These are phyloP conservation scores for Chloroceryle amazona DNA, from an alignment of 2,797 vertebrate species.

Conservation along the genomic window DNA sequence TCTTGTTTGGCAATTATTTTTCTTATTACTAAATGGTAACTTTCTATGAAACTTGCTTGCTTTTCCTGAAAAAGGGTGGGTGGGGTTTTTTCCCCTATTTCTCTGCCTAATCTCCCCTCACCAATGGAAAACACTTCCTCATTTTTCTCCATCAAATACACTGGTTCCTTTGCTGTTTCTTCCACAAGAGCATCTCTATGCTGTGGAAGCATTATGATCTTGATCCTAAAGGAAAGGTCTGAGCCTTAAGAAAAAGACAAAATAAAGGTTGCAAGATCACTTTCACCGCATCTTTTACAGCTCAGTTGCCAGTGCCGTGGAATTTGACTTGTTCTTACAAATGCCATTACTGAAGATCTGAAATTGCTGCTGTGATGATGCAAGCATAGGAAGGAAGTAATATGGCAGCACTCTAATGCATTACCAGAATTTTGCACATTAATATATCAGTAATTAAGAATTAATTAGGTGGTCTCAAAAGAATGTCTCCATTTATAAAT, in stretches of 20 bases:
- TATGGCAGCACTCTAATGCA: not conserved
- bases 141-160: not conserved
- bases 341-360: not conserved
- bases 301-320: not conserved
- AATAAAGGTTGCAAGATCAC: not conserved
- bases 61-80: not conserved
- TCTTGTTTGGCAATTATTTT: not conserved
- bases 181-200: not conserved
- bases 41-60: not conserved
- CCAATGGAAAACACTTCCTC: not conserved
- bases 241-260: not conserved
- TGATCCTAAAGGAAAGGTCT: not conserved
- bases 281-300: not conserved
- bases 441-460: not conserved
- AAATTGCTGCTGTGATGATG: not conserved
- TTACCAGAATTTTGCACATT: not conserved
- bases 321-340: not conserved
- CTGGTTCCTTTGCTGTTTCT: not conserved
- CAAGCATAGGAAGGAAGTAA: not conserved
- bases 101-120: not conserved
- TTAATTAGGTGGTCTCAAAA: not conserved
- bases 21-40: not conserved
- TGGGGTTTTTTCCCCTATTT: not conserved
- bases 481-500: not conserved
- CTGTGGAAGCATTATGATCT: not conserved